These are phyloP conservation scores for Mus caroli DNA, from an alignment of 2,797 vertebrate species.

Conservation along the genomic window DNA sequence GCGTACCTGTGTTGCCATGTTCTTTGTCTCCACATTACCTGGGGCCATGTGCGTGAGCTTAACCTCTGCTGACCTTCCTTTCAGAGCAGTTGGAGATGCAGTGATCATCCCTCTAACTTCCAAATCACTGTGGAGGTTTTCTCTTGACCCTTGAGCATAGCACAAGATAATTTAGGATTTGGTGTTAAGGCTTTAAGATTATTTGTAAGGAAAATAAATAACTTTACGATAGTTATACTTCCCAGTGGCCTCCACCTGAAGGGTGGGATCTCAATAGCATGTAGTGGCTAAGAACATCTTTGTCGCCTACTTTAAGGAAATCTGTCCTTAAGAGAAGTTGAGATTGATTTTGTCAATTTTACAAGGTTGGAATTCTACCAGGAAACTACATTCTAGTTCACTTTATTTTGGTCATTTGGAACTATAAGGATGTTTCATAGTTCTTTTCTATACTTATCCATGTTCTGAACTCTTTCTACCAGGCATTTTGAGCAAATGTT, in stretches of 20 bases:
- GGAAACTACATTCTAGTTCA: neutral
- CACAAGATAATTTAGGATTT: constrained; percentile 18
- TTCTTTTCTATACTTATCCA: neutral
- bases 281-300: neutral
- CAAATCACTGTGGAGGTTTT: neutral
- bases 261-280: neutral
- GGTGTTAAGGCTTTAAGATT: neutral
- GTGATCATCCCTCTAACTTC: neutral
- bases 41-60: neutral
- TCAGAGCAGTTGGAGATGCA: neutral
- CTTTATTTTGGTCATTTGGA: constrained; percentile 2
- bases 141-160: neutral
- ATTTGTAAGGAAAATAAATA: constrained; percentile 54
- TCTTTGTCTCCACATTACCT: neutral
- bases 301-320: constrained; percentile 40
- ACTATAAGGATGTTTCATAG: neutral
- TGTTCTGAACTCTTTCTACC: constrained; percentile 39
- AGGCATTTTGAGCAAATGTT: constrained; percentile 54
- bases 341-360: constrained; percentile 56
- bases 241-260: neutral
- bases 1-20: no score
- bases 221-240: constrained; percentile 19
- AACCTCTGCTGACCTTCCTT: neutral
- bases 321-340: neutral
- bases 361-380: constrained; percentile 55